Evolutionary conservation across 2,888 invertebrate species (phyloP).

Genomic region (Flabesymbios commensalis): DNA sequence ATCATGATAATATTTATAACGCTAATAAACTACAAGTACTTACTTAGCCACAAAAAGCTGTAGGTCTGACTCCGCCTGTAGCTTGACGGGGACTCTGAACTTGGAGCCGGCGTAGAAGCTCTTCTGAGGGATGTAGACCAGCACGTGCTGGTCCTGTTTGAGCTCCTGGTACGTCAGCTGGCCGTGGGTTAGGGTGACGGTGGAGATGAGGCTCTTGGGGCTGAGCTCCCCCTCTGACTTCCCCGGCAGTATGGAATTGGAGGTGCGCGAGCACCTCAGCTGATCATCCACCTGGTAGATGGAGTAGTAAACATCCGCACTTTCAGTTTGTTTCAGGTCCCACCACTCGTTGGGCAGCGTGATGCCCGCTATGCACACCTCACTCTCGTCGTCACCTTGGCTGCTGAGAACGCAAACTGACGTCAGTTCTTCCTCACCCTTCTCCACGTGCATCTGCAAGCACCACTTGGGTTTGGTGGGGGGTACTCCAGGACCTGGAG

Average conservation of each 20-base stretch:
- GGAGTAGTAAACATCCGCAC: slow-evolving; percentile 83
- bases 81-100: slow-evolving; percentile 86
- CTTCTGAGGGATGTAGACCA: slow-evolving; percentile 83
- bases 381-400: slow-evolving; percentile 70
- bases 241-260: background rate
- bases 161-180: slow-evolving; percentile 73
- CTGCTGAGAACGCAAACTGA: slow-evolving; percentile 93
- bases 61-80: slow-evolving; percentile 64
- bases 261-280: slow-evolving; percentile 46
- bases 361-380: slow-evolving; percentile 86
- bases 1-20: no score
- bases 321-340: slow-evolving; percentile 60
- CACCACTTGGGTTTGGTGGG: slow-evolving; percentile 43
- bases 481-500: no score
- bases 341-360: slow-evolving; percentile 91
- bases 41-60: slow-evolving; percentile 85
- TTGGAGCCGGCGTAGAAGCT: slow-evolving; percentile 87
- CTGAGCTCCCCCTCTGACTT: background rate
- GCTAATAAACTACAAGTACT: no score
- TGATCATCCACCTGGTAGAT: slow-evolving; percentile 67
- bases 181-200: slow-evolving; percentile 28
- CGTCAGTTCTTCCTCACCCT: slow-evolving; percentile 68
- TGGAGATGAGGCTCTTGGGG: slow-evolving; percentile 16
- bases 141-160: slow-evolving; percentile 80
- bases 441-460: slow-evolving; percentile 54